These are phyloP conservation scores for Antheraea mylitta DNA, from an alignment of 1,140 invertebrate genomes.

Conservation along the genomic window DNA sequence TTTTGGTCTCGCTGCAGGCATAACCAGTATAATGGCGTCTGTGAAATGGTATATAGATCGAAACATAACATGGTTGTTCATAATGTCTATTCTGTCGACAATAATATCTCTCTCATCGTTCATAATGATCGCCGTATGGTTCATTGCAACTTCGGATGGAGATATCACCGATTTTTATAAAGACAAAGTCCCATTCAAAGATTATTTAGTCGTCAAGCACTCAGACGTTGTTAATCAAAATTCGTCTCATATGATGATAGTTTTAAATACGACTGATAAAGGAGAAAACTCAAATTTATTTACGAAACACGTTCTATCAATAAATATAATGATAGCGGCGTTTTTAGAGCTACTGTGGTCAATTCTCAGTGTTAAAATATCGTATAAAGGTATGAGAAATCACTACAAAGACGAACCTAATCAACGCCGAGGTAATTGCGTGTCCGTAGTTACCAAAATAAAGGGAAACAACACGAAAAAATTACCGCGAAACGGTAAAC, in stretches of 20 bases:
- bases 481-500: constrained; percentile 67
- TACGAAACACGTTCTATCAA: constrained; percentile 70
- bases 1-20: constrained; percentile 76
- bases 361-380: constrained; percentile 79
- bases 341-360: constrained; percentile 82
- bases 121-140: constrained; percentile 59
- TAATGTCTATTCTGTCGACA: constrained; percentile 73
- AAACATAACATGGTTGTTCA: constrained; percentile 82
- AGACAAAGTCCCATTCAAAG: constrained; percentile 63
- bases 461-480: constrained; percentile 75
- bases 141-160: constrained; percentile 49
- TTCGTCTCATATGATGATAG: constrained; percentile 58
- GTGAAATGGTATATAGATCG: constrained; percentile 83
- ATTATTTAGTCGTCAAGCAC: constrained; percentile 58
- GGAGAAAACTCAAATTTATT: constrained; percentile 51
- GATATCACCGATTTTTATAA: constrained; percentile 63
- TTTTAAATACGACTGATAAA: constrained; percentile 36
- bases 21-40: constrained; percentile 80
- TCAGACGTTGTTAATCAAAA: constrained; percentile 55
- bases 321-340: constrained; percentile 81
- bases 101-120: constrained; percentile 64
- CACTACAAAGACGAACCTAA: constrained; percentile 78
- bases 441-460: constrained; percentile 75
- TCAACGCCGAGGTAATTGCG: constrained; percentile 62
- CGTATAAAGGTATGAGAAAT: constrained; percentile 81